Evolutionary conservation across 2,113 vertebrate genomes (phyloP).

Genomic region (Cranoglanis bouderius): DNA sequence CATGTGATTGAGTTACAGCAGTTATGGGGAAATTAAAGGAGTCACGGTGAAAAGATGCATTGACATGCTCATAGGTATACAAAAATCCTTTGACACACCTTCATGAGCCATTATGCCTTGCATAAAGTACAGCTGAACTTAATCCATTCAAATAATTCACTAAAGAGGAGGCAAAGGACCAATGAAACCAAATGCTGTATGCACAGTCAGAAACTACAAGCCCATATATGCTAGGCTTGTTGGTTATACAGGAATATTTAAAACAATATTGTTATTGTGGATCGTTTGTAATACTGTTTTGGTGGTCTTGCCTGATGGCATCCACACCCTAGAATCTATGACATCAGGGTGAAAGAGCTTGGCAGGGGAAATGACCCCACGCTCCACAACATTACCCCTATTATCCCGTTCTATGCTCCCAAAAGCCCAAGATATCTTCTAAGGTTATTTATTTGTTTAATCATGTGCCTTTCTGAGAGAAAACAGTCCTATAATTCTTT

Average conservation of each 20-base stretch:
- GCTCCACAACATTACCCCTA: not conserved
- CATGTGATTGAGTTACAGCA: not conserved
- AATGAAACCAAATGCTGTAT: not conserved
- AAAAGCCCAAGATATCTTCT: not conserved
- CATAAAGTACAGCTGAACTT: not conserved
- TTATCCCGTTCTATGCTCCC: not conserved
- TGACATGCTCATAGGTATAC: not conserved
- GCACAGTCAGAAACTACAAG: not conserved
- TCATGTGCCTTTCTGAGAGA: not conserved
- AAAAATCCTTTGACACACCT: not conserved
- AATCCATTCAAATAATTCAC: not conserved
- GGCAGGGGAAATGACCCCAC: not conserved
- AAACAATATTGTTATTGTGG: not conserved
- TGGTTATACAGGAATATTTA: not conserved
- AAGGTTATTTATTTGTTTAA: not conserved
- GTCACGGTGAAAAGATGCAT: not conserved
- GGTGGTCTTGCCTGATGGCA: not conserved
- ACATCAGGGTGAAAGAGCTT: not conserved
- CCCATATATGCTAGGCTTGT: not conserved
- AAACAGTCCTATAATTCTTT: not conserved
- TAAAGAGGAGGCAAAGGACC: not conserved
- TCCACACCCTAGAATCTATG: not conserved
- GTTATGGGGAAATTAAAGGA: not conserved
- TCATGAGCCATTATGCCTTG: not conserved
- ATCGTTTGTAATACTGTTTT: not conserved